phyloP scores from a whole-genome alignment of 2,797 vertebrate genomes.

The Peromyscus eremicus region DNA sequence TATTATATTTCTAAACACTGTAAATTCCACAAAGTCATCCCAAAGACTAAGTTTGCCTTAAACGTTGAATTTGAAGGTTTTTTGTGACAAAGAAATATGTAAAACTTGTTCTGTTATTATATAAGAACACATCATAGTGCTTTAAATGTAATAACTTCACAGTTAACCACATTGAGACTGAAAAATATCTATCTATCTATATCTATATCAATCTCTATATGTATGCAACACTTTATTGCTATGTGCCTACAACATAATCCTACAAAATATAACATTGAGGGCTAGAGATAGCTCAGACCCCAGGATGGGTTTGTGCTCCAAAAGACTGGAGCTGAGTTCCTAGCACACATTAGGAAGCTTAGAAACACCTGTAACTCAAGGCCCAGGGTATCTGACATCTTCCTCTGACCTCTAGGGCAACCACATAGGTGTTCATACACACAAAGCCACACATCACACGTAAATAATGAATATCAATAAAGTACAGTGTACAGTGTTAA shows the following conservation, averaged over 20 bases:
- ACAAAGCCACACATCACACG: neutral
- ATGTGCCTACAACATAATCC: neutral
- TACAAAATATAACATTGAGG: neutral
- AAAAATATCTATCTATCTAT: neutral
- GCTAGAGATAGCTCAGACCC: too few species aligned
- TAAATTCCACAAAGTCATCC: constrained; percentile 61
- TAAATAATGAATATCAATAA: neutral
- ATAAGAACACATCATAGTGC: neutral
- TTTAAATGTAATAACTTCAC: constrained; percentile 68
- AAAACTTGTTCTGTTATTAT: neutral
- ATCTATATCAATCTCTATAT: neutral
- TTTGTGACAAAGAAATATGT: neutral
- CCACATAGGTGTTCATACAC: neutral
- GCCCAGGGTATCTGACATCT: neutral
- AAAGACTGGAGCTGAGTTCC: neutral
- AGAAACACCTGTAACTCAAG: neutral
- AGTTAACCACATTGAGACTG: constrained; percentile 61
- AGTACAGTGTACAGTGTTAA: neutral
- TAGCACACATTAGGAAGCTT: neutral
- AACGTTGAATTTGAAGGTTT: constrained; percentile 8
- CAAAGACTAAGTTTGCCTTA: constrained; percentile 47
- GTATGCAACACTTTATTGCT: neutral
- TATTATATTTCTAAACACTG: constrained; percentile 56
- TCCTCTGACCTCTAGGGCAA: neutral
- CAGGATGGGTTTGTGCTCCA: neutral